These are phyloP conservation scores for Gambusia affinis DNA, from an alignment of 2,113 vertebrate species.

Conservation along the genomic window DNA sequence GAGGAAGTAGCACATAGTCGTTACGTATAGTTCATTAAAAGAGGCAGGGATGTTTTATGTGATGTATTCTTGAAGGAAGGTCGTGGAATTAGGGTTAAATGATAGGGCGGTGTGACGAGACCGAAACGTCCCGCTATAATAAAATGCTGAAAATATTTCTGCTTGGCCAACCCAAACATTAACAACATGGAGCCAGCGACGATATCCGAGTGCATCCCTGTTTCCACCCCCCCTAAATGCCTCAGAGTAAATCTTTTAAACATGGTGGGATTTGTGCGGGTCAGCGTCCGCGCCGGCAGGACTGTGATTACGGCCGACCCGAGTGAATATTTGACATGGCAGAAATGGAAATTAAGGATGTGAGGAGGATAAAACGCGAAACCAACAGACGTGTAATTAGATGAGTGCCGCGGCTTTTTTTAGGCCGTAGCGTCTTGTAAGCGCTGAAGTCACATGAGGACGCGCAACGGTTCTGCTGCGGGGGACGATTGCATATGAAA, in stretches of 20 bases:
- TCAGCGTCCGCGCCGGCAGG: conserved; percentile 32
- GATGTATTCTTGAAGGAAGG: conserved; percentile 45
- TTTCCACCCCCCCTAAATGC: conserved; percentile 12
- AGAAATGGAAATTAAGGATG: conserved; percentile 48
- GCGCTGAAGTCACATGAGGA: conserved; percentile 44
- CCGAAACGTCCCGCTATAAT: conserved; percentile 27
- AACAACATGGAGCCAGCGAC: conserved; percentile 29
- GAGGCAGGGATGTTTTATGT: conserved; percentile 32
- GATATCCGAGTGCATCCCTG: conserved; percentile 36
- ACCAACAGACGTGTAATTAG: conserved; percentile 51
- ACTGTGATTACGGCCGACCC: conserved; percentile 64
- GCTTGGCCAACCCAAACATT: conserved; percentile 24
- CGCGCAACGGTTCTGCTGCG: conserved; percentile 2
- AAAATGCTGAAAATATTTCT: conserved; percentile 17
- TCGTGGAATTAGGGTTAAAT: conserved; percentile 43
- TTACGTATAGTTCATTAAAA: conserved; percentile 32
- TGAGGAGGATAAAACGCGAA: conserved; percentile 29
- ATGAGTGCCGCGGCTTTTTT: conserved; percentile 17
- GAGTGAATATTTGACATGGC: conserved; percentile 65
- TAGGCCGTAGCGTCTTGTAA: conserved; percentile 8
- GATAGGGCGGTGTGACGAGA: conserved; percentile 41
- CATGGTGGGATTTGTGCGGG: conserved; percentile 13
- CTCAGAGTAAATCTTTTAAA: conserved; percentile 11
- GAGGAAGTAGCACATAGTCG: conserved; percentile 29
- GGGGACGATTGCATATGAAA: conserved; percentile 2